These are phyloP conservation scores for Coptotermes formosanus DNA, from an alignment of 1,140 invertebrate genomes.

Conservation along the genomic window DNA sequence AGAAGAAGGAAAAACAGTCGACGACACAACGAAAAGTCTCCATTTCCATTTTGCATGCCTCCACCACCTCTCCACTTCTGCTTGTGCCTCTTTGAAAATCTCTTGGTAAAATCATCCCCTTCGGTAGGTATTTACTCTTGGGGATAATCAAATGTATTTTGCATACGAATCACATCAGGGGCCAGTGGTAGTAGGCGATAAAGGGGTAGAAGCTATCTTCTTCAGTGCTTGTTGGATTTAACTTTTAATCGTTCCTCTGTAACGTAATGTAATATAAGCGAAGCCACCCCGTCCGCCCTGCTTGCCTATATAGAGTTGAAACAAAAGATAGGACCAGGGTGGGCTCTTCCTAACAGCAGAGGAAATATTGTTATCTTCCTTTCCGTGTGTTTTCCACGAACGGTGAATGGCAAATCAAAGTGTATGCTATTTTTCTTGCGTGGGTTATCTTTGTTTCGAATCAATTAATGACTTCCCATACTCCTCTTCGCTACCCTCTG, in stretches of 20 bases:
- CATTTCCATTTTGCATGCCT: slow-evolving; percentile 23
- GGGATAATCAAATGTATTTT: slow-evolving; percentile 34
- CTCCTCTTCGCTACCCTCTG: background rate
- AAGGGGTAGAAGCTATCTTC: slow-evolving; percentile 32
- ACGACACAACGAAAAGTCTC: slow-evolving; percentile 15
- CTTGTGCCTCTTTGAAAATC: slow-evolving; percentile 25
- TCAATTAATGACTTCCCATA: slow-evolving; percentile 26
- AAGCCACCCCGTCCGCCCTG: background rate
- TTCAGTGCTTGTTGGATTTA: slow-evolving; percentile 30
- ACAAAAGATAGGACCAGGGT: slow-evolving; percentile 23
- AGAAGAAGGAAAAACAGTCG: slow-evolving; percentile 20
- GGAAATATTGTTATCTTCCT: slow-evolving; percentile 31
- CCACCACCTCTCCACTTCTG: background rate
- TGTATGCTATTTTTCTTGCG: slow-evolving; percentile 24
- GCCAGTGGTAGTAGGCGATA: slow-evolving; percentile 29
- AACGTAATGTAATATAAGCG: slow-evolving; percentile 27
- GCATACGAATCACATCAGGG: slow-evolving; percentile 32
- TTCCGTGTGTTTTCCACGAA: slow-evolving; percentile 21
- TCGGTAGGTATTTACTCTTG: slow-evolving; percentile 32
- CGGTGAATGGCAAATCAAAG: slow-evolving; percentile 29
- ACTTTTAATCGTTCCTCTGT: slow-evolving; percentile 32
- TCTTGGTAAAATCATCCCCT: slow-evolving; percentile 31
- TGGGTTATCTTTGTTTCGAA: slow-evolving; percentile 25
- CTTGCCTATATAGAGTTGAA: background rate
- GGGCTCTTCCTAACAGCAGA: slow-evolving; percentile 18